phyloP scores from a whole-genome alignment of 1,140 invertebrate species.

The Pemphigus obesinymphae region DNA sequence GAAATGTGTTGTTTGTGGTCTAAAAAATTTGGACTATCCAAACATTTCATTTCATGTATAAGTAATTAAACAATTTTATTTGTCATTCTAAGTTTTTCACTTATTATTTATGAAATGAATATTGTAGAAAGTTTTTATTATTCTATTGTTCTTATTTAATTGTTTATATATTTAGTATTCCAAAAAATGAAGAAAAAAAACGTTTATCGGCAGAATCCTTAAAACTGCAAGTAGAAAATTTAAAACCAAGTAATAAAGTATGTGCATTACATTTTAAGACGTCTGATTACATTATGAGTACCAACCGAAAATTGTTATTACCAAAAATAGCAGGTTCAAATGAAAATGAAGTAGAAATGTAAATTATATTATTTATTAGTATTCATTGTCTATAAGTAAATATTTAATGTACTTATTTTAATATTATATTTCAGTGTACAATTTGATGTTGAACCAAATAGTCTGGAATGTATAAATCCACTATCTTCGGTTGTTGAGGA shows the following conservation, averaged over 20 bases:
- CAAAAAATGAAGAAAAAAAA: background rate
- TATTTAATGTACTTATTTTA: too few species aligned
- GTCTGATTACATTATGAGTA: background rate
- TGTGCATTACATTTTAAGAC: background rate
- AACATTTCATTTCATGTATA: slow-evolving; percentile 9
- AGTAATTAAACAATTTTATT: background rate
- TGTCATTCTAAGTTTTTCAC: background rate
- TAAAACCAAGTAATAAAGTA: background rate
- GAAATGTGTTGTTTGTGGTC: background rate
- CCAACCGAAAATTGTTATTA: background rate
- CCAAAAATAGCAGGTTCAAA: background rate
- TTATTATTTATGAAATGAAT: background rate
- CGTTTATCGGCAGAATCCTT: background rate
- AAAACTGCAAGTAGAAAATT: background rate
- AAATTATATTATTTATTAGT: background rate
- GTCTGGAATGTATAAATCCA: background rate
- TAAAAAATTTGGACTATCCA: background rate
- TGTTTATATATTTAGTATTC: background rate
- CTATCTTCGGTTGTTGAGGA: background rate
- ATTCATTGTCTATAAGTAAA: background rate
- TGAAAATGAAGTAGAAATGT: background rate
- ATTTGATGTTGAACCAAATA: background rate
- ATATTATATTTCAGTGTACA: background rate
- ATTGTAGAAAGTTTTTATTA: too few species aligned
- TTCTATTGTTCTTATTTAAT: too few species aligned